Percentiles rank a stretch among this genome's conserved stretches.
Conservation (phyloP, 2,113 vertebrate species). For the Eira barbara region DNA sequence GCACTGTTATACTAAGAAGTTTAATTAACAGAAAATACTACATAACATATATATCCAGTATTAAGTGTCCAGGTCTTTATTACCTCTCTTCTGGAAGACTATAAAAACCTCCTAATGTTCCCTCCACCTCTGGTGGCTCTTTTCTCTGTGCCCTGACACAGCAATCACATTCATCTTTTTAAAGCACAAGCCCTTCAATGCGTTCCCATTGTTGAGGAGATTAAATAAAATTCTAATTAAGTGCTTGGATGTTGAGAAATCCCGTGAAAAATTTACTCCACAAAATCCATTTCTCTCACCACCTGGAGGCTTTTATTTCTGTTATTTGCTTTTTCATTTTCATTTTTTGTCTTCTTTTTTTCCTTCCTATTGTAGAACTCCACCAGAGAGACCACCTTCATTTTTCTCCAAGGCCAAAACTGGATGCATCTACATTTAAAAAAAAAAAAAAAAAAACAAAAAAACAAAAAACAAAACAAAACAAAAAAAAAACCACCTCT, state of each 20-base stretch:
- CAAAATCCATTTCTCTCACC: neutral
- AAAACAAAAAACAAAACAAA: neutral
- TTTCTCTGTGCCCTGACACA: neutral
- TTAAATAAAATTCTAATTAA: constrained; percentile 33
- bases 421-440: neutral
- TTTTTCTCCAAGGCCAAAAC: neutral
- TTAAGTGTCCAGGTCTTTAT: constrained; percentile 1
- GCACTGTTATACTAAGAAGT: neutral
- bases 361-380: neutral
- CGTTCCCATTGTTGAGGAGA: neutral
- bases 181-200: neutral
- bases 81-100: constrained; percentile 30
- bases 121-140: neutral
- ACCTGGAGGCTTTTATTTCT: neutral
- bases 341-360: neutral
- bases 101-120: neutral
- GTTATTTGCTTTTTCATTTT: neutral
- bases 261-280: neutral
- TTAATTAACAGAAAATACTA: constrained; percentile 63
- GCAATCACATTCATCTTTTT: neutral
- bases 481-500: neutral
- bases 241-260: neutral
- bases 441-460: neutral
- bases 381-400: neutral
- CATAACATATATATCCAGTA: neutral